Evolutionary conservation across 2,113 vertebrate genomes (phyloP), one percentile per base, ranked within the genome.

Genomic region (Galbula dea): DNA sequence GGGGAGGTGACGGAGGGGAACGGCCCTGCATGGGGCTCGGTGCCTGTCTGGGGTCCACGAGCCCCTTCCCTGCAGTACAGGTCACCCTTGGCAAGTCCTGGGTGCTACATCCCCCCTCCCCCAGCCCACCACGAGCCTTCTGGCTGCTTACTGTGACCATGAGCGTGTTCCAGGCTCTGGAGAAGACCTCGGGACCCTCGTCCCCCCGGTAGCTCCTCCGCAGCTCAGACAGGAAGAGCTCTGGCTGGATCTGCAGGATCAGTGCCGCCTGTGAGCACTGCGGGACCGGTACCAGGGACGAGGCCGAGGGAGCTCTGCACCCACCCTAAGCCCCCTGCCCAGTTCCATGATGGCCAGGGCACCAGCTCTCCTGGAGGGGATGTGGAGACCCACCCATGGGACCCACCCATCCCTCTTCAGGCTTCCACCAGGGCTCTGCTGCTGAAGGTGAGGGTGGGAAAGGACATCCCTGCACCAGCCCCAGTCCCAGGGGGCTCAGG

Each of bases 81-180:
- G 13, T 49, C 48, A 32, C 36, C 34, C 39, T 34, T 3, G 2
- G 52, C 61, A 20, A 36, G 34, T 30, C 49, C 52, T 9, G 59
- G 21, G 26, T 63, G 46, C 41, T 52, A 8, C 41, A 14, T 8
- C 3, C 1, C 26, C 32, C 9, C 1, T 18, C 3, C 6, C 7
- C 7, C 9, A 43, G 13, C 48, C 45, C 67, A 15, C 19, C 20
- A 23, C 23, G 32, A 48, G 22, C 45, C 15, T 24, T 36, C 51
- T 2, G 1, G 34, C 23, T 29, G 72, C 91, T 91, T 93, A 97
- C 97, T 13, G 63, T 94, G 23, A 96, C 94, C 97, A 97, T 97
- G 48, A 97, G 88, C 30, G 92, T 91, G 72, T 97, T 97, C 96
- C 96, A 97, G 51, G 97, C 85, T 2, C 79, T 82, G 39, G 95